phyloP scores from a whole-genome alignment of 2,888 invertebrate genomes.

The Agrochola litura region DNA sequence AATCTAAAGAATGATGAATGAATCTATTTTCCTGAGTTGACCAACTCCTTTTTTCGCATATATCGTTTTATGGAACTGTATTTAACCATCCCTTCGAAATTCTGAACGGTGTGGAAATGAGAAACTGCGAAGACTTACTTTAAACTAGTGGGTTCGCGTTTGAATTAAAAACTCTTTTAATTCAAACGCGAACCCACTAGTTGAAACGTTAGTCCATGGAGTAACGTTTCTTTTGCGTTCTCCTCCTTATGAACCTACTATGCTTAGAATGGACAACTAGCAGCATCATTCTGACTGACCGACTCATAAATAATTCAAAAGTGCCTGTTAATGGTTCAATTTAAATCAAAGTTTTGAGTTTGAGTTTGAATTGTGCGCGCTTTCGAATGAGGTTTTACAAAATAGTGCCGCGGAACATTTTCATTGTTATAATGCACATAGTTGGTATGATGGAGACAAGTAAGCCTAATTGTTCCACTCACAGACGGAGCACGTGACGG shows the following conservation, averaged over 20 bases:
- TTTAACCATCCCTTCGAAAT: neutral
- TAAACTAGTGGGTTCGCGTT: neutral
- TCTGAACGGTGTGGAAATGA: neutral
- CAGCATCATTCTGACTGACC: neutral
- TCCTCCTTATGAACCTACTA: neutral
- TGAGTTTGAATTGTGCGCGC: neutral
- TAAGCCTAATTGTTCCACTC: constrained; percentile 45
- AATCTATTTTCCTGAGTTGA: neutral
- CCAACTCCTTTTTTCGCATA: too few relatives aligned
- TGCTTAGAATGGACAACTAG: neutral
- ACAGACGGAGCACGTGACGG: constrained; percentile 50
- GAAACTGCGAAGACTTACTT: neutral
- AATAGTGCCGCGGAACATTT: neutral
- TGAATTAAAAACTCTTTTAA: neutral
- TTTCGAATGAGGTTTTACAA: neutral
- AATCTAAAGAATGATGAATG: too few relatives aligned
- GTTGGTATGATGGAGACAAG: constrained; percentile 17
- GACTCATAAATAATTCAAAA: neutral
- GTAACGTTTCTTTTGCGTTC: too few relatives aligned
- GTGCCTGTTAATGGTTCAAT: neutral
- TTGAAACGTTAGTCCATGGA: too few relatives aligned
- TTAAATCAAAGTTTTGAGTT: neutral
- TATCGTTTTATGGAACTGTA: neutral
- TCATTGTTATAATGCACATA: constrained; percentile 2
- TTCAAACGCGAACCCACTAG: too few relatives aligned